Evolutionary conservation across 1,140 invertebrate genomes (phyloP).

Genomic region (Steinernema khuongi): DNA sequence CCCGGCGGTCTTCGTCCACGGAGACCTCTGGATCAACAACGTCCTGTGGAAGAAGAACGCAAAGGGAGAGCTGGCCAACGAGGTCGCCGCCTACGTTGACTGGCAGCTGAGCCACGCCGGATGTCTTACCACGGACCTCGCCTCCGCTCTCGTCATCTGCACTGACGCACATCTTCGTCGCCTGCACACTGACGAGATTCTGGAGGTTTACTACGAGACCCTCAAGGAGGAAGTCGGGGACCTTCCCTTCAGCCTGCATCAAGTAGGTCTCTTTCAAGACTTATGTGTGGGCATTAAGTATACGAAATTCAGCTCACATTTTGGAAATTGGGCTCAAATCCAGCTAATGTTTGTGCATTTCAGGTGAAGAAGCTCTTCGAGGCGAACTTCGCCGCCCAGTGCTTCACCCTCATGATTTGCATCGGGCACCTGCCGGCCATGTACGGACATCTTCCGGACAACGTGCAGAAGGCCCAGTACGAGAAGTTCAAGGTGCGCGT

Average conservation of each 20-base stretch:
- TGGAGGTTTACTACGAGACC: neutral
- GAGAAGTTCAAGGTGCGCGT: constrained; percentile 18
- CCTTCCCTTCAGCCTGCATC: neutral
- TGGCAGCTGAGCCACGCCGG: constrained; percentile 25
- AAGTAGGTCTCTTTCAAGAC: constrained; percentile 8
- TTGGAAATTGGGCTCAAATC: too few species aligned
- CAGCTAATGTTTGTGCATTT: neutral
- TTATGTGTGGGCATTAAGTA: too few species aligned
- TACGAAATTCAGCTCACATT: too few species aligned
- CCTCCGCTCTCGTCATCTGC: constrained; percentile 6
- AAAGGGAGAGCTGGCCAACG: neutral
- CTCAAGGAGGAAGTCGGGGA: constrained; percentile 6
- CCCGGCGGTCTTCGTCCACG: constrained; percentile 17
- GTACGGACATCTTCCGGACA: neutral
- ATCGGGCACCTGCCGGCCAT: neutral
- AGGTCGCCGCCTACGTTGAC: constrained; percentile 24
- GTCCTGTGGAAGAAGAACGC: constrained; percentile 17
- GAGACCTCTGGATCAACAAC: constrained; percentile 22
- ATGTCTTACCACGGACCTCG: constrained; percentile 9
- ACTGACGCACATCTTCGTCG: constrained; percentile 14
- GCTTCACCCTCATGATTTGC: neutral
- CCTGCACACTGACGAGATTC: constrained; percentile 18
- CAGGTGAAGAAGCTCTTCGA: constrained; percentile 24
- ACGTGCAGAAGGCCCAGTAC: constrained; percentile 12
- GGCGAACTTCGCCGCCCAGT: constrained; percentile 3